Evolutionary conservation across 2,888 invertebrate genomes (phyloP).

Genomic region (Clistopyga incitator): DNA sequence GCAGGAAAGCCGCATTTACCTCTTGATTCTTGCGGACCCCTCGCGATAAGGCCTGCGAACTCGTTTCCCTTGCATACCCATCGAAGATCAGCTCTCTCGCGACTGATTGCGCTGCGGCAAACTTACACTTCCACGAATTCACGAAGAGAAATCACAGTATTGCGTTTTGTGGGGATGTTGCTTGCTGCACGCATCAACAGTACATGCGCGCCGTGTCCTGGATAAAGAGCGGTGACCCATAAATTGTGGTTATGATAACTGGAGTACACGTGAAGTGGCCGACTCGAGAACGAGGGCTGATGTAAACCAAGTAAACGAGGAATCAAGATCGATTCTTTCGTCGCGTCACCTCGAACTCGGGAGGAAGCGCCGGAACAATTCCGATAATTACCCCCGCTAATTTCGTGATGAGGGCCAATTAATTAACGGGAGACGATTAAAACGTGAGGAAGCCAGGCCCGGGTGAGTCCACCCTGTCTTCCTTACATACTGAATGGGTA

Average conservation of each 20-base stretch:
- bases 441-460: slow-evolving; percentile 65
- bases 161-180: neutral
- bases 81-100: slow-evolving; percentile 4
- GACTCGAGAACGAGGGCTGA: neutral
- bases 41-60: slow-evolving; percentile 46
- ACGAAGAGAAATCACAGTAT: slow-evolving; percentile 18
- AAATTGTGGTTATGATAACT: slow-evolving; percentile 19
- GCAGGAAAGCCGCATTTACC: slow-evolving; percentile 53
- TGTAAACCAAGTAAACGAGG: neutral
- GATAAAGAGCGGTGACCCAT: neutral
- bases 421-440: slow-evolving; percentile 73
- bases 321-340: slow-evolving; percentile 59
- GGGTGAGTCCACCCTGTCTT: slow-evolving; percentile 41
- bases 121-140: slow-evolving; percentile 22
- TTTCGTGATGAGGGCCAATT: slow-evolving; percentile 76
- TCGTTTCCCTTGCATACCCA: neutral
- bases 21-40: slow-evolving; percentile 26
- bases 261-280: neutral
- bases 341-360: slow-evolving; percentile 48
- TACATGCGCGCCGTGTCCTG: neutral
- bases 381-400: slow-evolving; percentile 75
- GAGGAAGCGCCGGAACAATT: slow-evolving; percentile 54
- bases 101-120: neutral
- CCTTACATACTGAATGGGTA: slow-evolving; percentile 11
- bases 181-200: neutral